Evolutionary conservation across 35 echinoderm and acorn worm species (phyloP).

Genomic region (Holothuria glaberrima): DNA sequence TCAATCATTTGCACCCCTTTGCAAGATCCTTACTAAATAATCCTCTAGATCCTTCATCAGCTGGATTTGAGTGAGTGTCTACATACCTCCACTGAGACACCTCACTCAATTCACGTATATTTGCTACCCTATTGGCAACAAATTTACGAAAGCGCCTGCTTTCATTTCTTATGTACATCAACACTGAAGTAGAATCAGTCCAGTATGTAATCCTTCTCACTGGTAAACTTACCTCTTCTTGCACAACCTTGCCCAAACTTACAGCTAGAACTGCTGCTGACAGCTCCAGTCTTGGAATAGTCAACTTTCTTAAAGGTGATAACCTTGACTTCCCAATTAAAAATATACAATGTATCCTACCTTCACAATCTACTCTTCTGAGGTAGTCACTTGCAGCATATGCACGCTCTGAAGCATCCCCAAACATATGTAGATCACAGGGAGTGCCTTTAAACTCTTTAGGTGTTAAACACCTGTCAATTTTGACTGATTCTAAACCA

Average conservation of each 20-base stretch:
- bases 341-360: conserved; percentile 55
- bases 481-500: conserved; percentile 35
- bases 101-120: conserved; percentile 59
- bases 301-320: conserved; percentile 70
- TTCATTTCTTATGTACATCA: conserved; percentile 70
- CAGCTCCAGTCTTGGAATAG: conserved; percentile 77
- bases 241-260: conserved; percentile 32
- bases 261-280: conserved; percentile 68
- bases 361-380: not conserved
- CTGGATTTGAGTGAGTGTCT: conserved; percentile 64
- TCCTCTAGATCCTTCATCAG: conserved; percentile 68
- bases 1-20: conserved; percentile 1
- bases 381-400: conserved; percentile 71
- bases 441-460: not conserved
- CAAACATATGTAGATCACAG: conserved; percentile 59
- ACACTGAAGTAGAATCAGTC: conserved; percentile 73
- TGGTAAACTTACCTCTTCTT: conserved; percentile 65
- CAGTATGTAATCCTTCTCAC: conserved; percentile 48
- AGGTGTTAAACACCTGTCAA: conserved; percentile 63
- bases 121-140: conserved; percentile 72
- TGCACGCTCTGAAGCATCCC: conserved; percentile 67
- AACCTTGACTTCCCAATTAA: conserved; percentile 77
- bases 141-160: conserved; percentile 68
- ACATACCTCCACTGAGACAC: conserved; percentile 65
- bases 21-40: not conserved